These are phyloP conservation scores for Rhinichthys osculus DNA, from an alignment of 2,797 vertebrate species.

Conservation along the genomic window DNA sequence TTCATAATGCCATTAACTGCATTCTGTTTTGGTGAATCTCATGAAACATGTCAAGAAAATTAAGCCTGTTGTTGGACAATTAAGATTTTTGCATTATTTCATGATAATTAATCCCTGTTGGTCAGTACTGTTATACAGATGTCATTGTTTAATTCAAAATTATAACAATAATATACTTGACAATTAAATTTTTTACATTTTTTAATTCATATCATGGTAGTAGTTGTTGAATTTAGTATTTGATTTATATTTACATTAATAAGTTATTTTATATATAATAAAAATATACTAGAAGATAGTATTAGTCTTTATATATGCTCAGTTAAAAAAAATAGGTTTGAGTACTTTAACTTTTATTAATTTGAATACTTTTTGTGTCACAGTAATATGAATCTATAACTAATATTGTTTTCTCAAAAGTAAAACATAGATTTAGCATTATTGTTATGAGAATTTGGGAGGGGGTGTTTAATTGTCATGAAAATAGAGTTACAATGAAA, in stretches of 20 bases:
- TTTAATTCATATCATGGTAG: background rate
- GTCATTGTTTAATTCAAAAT: background rate
- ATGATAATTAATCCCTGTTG: background rate
- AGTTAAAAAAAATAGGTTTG: background rate
- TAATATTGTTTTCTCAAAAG: background rate
- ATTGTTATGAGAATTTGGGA: background rate
- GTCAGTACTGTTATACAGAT: background rate
- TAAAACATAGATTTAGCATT: background rate
- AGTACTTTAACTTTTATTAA: background rate
- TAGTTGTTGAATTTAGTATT: background rate
- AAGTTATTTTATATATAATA: background rate
- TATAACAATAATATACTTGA: background rate
- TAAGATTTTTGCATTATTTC: background rate
- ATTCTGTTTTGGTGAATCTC: constrained; percentile 44
- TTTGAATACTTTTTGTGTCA: background rate
- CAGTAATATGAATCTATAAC: background rate
- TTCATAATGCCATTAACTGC: constrained; percentile 32
- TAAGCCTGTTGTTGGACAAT: background rate
- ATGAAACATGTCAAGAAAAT: constrained; percentile 23
- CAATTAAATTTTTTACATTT: background rate
- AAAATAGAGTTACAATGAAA: background rate
- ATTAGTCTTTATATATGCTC: background rate
- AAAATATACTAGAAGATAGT: no score
- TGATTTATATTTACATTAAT: background rate
- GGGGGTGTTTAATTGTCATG: background rate